These are phyloP conservation scores for Cheilosia vernalis DNA, from an alignment of 2,888 invertebrate genomes.

Conservation along the genomic window DNA sequence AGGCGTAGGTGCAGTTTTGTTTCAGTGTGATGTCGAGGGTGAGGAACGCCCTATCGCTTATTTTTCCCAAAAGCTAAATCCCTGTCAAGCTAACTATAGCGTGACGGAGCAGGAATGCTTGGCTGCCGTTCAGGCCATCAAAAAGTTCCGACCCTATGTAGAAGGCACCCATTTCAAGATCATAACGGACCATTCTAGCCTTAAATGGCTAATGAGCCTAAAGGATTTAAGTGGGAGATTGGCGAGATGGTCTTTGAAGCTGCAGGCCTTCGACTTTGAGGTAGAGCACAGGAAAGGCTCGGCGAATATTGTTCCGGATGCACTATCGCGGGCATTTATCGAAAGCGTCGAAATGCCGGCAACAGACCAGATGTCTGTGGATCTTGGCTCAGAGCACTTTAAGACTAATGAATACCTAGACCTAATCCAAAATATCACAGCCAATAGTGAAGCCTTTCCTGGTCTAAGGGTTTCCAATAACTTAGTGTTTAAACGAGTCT, in stretches of 20 bases:
- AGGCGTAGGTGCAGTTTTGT: constrained; percentile 47
- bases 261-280: constrained; percentile 69
- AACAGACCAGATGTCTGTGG: constrained; percentile 15
- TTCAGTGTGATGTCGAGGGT: constrained; percentile 33
- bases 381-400: constrained; percentile 28
- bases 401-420: not conserved
- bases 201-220: constrained; percentile 41
- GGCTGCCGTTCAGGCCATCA: constrained; percentile 30
- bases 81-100: constrained; percentile 17
- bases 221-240: constrained; percentile 76
- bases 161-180: constrained; percentile 53
- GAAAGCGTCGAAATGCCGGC: constrained; percentile 36
- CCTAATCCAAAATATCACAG: not conserved
- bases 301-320: constrained; percentile 72
- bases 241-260: constrained; percentile 74
- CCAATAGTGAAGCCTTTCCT: not conserved
- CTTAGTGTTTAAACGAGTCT: not conserved
- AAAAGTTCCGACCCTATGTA: constrained; percentile 54
- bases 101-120: constrained; percentile 52
- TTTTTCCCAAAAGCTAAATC: constrained; percentile 51
- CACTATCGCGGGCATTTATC: constrained; percentile 42
- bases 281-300: constrained; percentile 77
- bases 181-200: constrained; percentile 76
- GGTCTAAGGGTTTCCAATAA: not conserved
- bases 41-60: constrained; percentile 52